A percentile compares a stretch with the other conserved stretches of the same genome.
Conservation (phyloP, 1,140 invertebrate species). For the Parapsyche elsis region DNA sequence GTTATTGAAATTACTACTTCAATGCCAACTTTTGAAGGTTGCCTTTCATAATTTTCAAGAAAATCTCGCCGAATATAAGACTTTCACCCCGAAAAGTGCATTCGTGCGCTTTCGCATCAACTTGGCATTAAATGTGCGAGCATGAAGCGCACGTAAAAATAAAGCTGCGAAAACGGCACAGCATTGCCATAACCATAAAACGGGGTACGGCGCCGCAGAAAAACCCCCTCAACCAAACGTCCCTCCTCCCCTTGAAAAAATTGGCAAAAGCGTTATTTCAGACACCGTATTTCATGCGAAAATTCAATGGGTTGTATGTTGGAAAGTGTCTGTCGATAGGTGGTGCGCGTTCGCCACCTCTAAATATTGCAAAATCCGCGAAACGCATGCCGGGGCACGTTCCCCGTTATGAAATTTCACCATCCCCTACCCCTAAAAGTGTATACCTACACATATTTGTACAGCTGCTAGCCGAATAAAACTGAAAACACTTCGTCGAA, state of each 20-base stretch:
- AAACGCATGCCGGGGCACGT: slow-evolving; percentile 54
- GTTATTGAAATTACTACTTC: no score
- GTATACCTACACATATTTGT: slow-evolving; percentile 49
- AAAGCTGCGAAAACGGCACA: background rate
- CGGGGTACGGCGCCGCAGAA: background rate
- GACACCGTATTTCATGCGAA: slow-evolving; percentile 50
- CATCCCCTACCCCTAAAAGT: background rate
- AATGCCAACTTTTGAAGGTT: no score
- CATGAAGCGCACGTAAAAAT: slow-evolving; percentile 24
- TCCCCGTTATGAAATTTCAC: slow-evolving; percentile 49
- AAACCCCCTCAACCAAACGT: no score
- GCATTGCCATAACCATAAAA: slow-evolving; percentile 14
- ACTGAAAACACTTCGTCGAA: slow-evolving; percentile 36
- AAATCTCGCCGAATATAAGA: no score
- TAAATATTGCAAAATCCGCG: slow-evolving; percentile 55
- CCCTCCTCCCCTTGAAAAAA: background rate
- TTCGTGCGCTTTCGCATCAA: background rate
- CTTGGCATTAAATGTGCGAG: slow-evolving; percentile 19
- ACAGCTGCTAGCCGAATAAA: slow-evolving; percentile 51
- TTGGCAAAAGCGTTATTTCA: slow-evolving; percentile 35
- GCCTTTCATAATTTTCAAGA: no score
- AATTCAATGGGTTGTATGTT: slow-evolving; percentile 42
- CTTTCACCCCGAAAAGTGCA: slow-evolving; percentile 8
- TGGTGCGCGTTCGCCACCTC: slow-evolving; percentile 47
- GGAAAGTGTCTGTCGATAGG: slow-evolving; percentile 42